Conservation (phyloP, 2,888 invertebrate genomes). For the Pachliopta kotzebuea region DNA sequence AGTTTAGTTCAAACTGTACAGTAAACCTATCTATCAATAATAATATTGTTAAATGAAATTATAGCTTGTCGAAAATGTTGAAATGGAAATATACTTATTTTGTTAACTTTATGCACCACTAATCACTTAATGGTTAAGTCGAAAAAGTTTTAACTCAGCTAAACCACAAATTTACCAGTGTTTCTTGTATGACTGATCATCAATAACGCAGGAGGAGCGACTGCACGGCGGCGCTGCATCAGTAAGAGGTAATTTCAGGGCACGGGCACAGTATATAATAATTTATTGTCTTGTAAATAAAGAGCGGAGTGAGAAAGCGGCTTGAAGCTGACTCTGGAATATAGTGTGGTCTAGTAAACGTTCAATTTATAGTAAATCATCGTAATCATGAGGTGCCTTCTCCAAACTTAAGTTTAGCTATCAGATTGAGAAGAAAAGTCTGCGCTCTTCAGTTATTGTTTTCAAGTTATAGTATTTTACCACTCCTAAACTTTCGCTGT, state of each 20-base stretch:
- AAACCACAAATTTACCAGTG: slow-evolving; percentile 9
- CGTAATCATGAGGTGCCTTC: too few species aligned
- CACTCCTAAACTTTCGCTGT: too few species aligned
- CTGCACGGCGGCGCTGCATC: slow-evolving; percentile 9
- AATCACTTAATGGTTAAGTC: slow-evolving; percentile 3
- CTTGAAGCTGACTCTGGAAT: slow-evolving; percentile 9
- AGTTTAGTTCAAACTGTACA: too few species aligned
- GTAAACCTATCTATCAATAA: too few species aligned
- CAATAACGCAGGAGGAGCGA: slow-evolving; percentile 15
- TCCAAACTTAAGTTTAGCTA: too few species aligned
- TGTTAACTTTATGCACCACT: background rate
- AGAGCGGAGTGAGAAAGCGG: slow-evolving; percentile 18
- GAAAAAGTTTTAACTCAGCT: slow-evolving; percentile 4
- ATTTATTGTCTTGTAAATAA: slow-evolving; percentile 45
- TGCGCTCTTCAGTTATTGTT: too few species aligned
- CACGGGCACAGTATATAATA: slow-evolving; percentile 34
- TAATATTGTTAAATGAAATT: too few species aligned
- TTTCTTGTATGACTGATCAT: slow-evolving; percentile 12
- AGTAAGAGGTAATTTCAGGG: slow-evolving; percentile 29
- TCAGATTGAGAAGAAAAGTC: too few species aligned
- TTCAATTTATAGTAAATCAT: too few species aligned
- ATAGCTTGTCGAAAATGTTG: too few species aligned
- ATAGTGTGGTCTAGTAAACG: slow-evolving; percentile 16
- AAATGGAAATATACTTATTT: too few species aligned
- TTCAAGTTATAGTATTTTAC: too few species aligned